These are phyloP conservation scores for Phyllotreta cruciferae DNA, from an alignment of 2,888 invertebrate genomes.

Conservation along the genomic window DNA sequence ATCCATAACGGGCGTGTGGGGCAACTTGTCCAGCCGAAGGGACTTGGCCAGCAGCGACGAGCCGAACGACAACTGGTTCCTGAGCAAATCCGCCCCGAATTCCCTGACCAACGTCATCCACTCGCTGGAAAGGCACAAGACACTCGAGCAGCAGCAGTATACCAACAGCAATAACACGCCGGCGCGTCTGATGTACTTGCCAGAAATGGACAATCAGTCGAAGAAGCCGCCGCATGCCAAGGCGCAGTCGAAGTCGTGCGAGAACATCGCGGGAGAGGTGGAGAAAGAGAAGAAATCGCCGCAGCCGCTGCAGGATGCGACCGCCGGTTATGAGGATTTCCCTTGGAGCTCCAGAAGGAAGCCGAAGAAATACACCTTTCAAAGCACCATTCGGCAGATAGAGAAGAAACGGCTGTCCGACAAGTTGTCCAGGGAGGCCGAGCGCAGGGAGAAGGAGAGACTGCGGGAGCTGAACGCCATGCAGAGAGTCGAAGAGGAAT, in stretches of 20 bases:
- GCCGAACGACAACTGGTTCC: conserved; percentile 77
- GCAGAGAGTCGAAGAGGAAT: conserved; percentile 86
- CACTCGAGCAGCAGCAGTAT: conserved; percentile 44
- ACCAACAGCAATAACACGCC: conserved; percentile 45
- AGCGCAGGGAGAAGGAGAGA: conserved; percentile 77
- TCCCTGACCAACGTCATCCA: conserved; percentile 71
- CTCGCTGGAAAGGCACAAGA: conserved; percentile 52
- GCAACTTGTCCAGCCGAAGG: conserved; percentile 47
- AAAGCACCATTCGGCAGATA: conserved; percentile 83
- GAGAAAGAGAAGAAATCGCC: conserved; percentile 51
- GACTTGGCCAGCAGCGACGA: conserved; percentile 48
- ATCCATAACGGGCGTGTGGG: conserved; percentile 69
- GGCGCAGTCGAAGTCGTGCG: conserved; percentile 61
- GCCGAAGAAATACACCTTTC: conserved; percentile 79
- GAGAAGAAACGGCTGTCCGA: conserved; percentile 78
- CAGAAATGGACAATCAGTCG: conserved; percentile 53
- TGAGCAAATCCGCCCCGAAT: conserved; percentile 81
- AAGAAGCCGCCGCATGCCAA: conserved; percentile 35
- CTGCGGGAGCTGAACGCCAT: conserved; percentile 81
- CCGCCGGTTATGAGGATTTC: conserved; percentile 39
- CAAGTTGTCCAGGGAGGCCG: conserved; percentile 77
- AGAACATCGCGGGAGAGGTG: conserved; percentile 56
- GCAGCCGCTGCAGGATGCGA: conserved; percentile 56
- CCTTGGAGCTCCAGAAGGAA: conserved; percentile 48
- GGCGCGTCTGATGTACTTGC: conserved; percentile 80